phyloP scores from a whole-genome alignment of 2,113 vertebrate species.

The Psettodes erumei region DNA sequence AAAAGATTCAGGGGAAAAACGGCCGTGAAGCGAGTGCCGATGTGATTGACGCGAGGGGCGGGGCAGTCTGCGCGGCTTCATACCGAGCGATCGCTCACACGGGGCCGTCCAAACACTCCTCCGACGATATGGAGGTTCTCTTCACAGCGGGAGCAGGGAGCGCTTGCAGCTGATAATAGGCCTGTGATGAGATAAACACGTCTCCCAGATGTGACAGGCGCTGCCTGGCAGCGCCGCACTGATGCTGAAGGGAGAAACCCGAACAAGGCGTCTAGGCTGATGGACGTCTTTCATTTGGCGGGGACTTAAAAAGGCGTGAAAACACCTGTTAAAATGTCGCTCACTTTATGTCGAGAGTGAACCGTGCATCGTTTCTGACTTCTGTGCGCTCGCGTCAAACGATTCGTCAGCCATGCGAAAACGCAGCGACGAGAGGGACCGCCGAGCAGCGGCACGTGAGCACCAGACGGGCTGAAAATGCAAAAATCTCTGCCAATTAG shows the following conservation, averaged over 20 bases:
- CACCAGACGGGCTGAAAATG: background rate
- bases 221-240: background rate
- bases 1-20: conserved; percentile 63
- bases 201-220: conserved; percentile 26
- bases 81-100: conserved; percentile 55
- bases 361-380: background rate
- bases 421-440: background rate
- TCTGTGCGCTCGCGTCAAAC: background rate
- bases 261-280: conserved; percentile 7
- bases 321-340: background rate
- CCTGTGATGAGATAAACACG: conserved; percentile 44
- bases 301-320: conserved; percentile 6
- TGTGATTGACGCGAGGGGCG: conserved; percentile 64
- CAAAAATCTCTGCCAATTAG: background rate
- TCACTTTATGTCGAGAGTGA: background rate
- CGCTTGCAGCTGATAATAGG: conserved; percentile 54
- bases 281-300: conserved; percentile 21
- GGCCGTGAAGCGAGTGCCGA: conserved; percentile 34
- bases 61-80: conserved; percentile 55
- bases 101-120: conserved; percentile 61
- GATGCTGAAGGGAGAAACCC: background rate
- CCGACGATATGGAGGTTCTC: conserved; percentile 48
- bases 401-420: too few species aligned
- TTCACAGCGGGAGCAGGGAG: conserved; percentile 23
- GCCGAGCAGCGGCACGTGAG: background rate